A percentile compares a stretch with the other conserved stretches of the same genome.
Conservation (phyloP, 1,140 invertebrate species). For the Cyphomyrmex costatus region DNA sequence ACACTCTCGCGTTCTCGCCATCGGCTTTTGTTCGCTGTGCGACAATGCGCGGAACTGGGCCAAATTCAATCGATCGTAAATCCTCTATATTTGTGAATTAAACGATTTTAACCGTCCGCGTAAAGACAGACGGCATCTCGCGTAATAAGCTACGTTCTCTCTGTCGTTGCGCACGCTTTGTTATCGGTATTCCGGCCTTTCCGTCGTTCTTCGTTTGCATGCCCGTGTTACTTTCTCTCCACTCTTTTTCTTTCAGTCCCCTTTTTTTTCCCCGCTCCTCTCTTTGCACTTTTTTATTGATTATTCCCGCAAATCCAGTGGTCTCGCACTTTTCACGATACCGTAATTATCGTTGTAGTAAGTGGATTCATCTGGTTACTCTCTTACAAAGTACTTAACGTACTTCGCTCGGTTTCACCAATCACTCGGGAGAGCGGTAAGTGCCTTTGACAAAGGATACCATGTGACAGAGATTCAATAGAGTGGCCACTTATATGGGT, state of each 20-base stretch:
- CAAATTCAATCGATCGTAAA: conserved; percentile 56
- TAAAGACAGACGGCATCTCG: conserved; percentile 26
- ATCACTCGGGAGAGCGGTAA: conserved; percentile 23
- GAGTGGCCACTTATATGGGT: conserved; percentile 2
- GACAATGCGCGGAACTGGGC: conserved; percentile 1
- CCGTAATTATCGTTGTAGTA: conserved; percentile 60
- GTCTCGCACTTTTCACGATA: conserved; percentile 34
- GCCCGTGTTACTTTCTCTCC: conserved; percentile 15
- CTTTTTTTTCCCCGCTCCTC: not conserved
- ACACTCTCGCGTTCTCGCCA: conserved; percentile 21
- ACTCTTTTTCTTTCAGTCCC: too few species aligned
- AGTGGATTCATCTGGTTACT: conserved; percentile 64
- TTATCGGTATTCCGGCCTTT: conserved; percentile 15
- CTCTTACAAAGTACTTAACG: conserved; percentile 45
- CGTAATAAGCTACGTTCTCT: conserved; percentile 50
- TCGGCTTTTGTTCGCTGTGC: conserved; percentile 31
- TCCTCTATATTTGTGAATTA: conserved; percentile 51
- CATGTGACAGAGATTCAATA: not conserved
- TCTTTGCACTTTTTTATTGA: conserved; percentile 59
- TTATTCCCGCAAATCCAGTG: conserved; percentile 48
- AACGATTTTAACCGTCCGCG: conserved; percentile 54
- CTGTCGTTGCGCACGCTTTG: conserved; percentile 17
- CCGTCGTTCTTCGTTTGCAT: conserved; percentile 1
- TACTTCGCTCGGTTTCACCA: conserved; percentile 42
- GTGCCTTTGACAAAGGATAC: conserved; percentile 34